Base-by-base conservation (phyloP, 2,888 invertebrate genomes). In the Lithosia quadra region DNA sequence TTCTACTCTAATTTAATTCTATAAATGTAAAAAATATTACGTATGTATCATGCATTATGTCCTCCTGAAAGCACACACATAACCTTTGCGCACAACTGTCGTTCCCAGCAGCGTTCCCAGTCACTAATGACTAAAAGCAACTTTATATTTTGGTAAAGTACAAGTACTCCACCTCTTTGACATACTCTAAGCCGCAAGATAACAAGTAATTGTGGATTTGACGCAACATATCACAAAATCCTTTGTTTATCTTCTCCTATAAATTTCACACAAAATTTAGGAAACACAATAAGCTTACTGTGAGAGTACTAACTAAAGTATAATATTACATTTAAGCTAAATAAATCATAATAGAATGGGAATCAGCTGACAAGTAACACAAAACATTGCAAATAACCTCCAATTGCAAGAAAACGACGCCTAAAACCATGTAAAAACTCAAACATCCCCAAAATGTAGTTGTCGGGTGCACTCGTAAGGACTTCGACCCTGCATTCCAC, bases 401-500 rank as follows among this genome's bases (percentile, higher is more conserved):
- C 74, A 77, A 81, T 72, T 72, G 71, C 36, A 34, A n/a, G 34
- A 21, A 67, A 65, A 56, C 56, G 59, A 70, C 62, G 43, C 24
- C 56, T 63, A 58, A 64, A 63, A 68, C 58, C 60, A 68, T 67
- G 63, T 65, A 69, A 65, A 72, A 73, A 63, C 53, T 53, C 43
- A 57, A 7, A 56, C 67, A 65, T 73, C 65, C 67, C 66, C 57
- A 67, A 66, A 78, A 75, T 75, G 71, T 74, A 77, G 78, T 81
- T 81, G 77, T 78, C 74, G 71, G 70, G 65, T 75, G 77, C 84
- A 86, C 84, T 86, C 76, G 62, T 81, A 76, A 78, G 81, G 73
- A 73, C 82, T 82, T 84, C 76, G 81, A 84, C 85, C 83, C 80
- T 81, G 78, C 87, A 81, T 80, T 79, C 69, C 81, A 75, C 79